phyloP scores from a whole-genome alignment of 2,113 vertebrate genomes.

The Pelobates fuscus region DNA sequence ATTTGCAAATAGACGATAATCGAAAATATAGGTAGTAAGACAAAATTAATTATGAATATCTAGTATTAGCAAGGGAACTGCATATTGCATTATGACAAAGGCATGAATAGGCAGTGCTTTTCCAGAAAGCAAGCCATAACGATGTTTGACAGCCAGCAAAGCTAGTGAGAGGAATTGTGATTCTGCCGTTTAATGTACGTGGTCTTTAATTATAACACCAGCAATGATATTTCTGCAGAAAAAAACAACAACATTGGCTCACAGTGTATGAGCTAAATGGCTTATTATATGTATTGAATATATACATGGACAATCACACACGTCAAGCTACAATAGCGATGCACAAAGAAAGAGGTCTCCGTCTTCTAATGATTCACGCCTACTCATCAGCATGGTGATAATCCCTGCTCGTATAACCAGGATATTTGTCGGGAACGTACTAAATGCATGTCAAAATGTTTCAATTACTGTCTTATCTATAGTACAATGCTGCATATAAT shows the following conservation, averaged over 20 bases:
- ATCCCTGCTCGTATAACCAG: no score
- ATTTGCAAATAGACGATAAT: slow-evolving; percentile 7
- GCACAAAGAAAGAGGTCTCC: no score
- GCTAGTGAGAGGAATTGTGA: not conserved
- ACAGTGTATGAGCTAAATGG: not conserved
- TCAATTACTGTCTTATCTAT: no score
- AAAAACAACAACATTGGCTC: not conserved
- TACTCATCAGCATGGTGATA: no score
- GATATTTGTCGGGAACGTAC: no score
- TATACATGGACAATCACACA: not conserved
- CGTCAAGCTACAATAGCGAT: no score
- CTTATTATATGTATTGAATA: not conserved
- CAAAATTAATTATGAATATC: not conserved
- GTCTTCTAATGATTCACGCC: no score
- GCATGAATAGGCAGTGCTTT: not conserved
- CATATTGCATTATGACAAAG: no score
- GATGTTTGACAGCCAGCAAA: not conserved
- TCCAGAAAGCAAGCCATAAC: not conserved
- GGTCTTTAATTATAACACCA: not conserved
- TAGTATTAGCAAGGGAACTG: not conserved
- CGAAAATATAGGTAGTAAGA: not conserved
- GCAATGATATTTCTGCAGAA: not conserved
- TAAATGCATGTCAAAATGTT: no score
- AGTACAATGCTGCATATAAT: no score
- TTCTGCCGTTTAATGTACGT: not conserved